Evolutionary conservation across 1,140 invertebrate species (phyloP), one percentile per base, ranked within the genome.

Genomic region (Rhizoglyphus robini): DNA sequence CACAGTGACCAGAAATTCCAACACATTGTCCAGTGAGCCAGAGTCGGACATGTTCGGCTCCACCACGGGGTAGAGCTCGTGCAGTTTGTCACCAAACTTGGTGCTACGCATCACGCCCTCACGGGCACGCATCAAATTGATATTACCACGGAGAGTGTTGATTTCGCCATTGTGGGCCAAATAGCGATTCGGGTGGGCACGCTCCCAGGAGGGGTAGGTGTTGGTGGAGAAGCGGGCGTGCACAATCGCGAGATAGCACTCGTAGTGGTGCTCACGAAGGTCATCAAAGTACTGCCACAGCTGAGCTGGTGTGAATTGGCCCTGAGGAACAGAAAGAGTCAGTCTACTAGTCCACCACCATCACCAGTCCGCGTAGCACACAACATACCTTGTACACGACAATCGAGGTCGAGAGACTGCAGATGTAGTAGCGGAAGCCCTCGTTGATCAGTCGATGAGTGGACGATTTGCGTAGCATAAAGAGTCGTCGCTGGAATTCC

Each of bases 161-260:
- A 99, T 99, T 80, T 99, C 96, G 57, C 96, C 96, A 80, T 99
- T 99, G 78, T 99, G 96, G 66, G 95, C 95, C 64, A 99, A 78
- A 65, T 93, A 92, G 88, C 94, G 85, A 72, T 97, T 80, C n/a
- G 96, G 96, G 80, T 99, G 96, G 15, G 96, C 94, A 72, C 95
- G 83, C 76, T 97, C 95, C 96, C 96, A 99, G 73, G 88, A 95
- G 4, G 96, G 96, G 73, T 98, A 98, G 23, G 96, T 99, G 77
- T 99, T 99, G 51, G 96, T 99, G 1, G 93, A 97, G 79, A 99
- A 99, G 67, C 88, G 81, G 23, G 94, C 96, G 75, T 99, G 96
- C 1, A 99, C 92, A 72, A 99, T 76, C 27, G 95, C 90, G 72
- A 99, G 73, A 74, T 97, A 96, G 0, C 93, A 95, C 70, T 92